These are phyloP conservation scores for Cuculus canorus DNA, from an alignment of 2,797 vertebrate species.

Conservation along the genomic window DNA sequence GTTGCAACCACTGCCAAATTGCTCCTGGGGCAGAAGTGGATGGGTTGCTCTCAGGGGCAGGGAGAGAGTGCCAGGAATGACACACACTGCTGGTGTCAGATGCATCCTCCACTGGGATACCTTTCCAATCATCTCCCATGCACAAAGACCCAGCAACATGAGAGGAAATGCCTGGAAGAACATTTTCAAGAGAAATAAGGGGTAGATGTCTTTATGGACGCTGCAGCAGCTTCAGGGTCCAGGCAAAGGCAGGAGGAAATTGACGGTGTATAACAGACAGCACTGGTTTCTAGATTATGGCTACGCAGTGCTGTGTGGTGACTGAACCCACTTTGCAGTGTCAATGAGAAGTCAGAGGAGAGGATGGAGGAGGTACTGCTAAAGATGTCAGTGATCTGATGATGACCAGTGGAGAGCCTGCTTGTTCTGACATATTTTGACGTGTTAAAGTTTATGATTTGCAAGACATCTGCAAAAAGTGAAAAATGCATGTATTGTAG, in stretches of 20 bases:
- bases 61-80: background rate
- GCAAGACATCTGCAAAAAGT: background rate
- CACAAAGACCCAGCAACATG: background rate
- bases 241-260: background rate
- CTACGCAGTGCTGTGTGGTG: background rate
- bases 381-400: background rate
- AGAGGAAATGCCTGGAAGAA: background rate
- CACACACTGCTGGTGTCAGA: fast-evolving
- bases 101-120: background rate
- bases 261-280: background rate
- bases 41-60: background rate
- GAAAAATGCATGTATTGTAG: fast-evolving
- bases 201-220: background rate
- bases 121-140: background rate
- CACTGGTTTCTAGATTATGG: background rate
- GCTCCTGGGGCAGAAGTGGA: background rate
- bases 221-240: background rate
- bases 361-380: background rate
- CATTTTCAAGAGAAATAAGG: background rate
- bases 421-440: background rate
- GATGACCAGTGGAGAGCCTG: background rate
- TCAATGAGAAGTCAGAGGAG: background rate
- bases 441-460: background rate
- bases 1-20: background rate
- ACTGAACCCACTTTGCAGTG: fast-evolving